Percentiles rank a stretch among this genome's conserved stretches.
phyloP scores from a whole-genome alignment of 2,113 vertebrate species.

The Eurystomus gularis region DNA sequence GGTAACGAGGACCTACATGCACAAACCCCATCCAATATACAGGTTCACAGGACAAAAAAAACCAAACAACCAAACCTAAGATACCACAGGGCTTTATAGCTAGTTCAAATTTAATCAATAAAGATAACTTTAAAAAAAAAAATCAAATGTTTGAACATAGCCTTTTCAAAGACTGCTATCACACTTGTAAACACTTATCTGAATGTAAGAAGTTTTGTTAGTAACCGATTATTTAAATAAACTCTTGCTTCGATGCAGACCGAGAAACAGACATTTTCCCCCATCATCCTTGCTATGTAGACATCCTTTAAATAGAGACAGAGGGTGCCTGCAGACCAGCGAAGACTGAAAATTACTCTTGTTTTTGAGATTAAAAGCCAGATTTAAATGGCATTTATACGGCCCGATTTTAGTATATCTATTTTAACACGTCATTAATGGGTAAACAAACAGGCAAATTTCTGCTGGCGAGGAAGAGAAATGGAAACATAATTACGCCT shows the following conservation, averaged over 20 bases:
- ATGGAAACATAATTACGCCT: background rate
- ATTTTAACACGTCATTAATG: conserved; percentile 3
- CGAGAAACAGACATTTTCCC: background rate
- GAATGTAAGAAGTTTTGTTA: background rate
- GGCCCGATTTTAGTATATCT: background rate
- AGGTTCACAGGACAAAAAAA: background rate
- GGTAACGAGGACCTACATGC: background rate
- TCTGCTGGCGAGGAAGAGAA: background rate
- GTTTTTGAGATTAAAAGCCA: background rate
- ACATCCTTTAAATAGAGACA: background rate
- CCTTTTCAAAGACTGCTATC: background rate
- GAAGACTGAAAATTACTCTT: background rate
- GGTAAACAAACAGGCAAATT: conserved; percentile 6
- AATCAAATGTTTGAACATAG: background rate
- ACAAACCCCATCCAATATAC: background rate
- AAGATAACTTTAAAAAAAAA: background rate
- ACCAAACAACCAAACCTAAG: too few species aligned
- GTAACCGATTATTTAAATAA: background rate
- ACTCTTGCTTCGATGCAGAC: background rate
- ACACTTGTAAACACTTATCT: background rate
- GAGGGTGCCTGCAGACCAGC: background rate
- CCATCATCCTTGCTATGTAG: background rate
- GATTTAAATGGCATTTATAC: background rate
- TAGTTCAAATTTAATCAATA: background rate
- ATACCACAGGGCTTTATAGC: background rate